Evolutionary conservation across 2,113 vertebrate species (phyloP).

Genomic region (Sylvilagus bachmani): DNA sequence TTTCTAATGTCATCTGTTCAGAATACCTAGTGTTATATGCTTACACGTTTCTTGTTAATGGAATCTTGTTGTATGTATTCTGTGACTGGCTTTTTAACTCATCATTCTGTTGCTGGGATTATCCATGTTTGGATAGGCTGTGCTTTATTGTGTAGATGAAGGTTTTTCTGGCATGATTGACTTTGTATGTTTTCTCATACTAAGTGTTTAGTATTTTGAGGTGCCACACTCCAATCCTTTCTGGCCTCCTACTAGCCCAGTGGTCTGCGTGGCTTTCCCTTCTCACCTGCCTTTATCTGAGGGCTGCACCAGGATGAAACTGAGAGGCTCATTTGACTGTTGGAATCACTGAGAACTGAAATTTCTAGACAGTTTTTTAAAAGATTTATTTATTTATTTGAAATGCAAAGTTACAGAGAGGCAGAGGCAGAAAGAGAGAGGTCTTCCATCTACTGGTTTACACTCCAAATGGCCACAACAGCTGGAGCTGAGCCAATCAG

Average conservation of each 20-base stretch:
- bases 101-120: background rate
- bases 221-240: background rate
- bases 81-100: slow-evolving; percentile 16
- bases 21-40: background rate
- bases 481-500: no score
- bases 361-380: background rate
- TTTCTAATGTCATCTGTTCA: background rate
- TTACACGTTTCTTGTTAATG: slow-evolving; percentile 36
- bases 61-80: background rate
- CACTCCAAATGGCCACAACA: no score
- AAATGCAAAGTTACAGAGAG: no score
- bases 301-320: background rate
- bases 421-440: no score
- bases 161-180: slow-evolving; percentile 21
- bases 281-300: background rate
- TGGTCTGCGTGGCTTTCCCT: background rate
- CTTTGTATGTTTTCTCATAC: slow-evolving; percentile 55
- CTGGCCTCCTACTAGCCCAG: background rate
- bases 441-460: no score
- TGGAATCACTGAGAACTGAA: background rate
- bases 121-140: background rate
- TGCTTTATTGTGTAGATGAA: background rate
- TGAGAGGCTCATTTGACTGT: background rate
- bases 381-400: no score
- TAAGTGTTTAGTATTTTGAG: background rate